Conservation (phyloP, 2,113 vertebrate genomes). For the Hipposideros armiger region DNA sequence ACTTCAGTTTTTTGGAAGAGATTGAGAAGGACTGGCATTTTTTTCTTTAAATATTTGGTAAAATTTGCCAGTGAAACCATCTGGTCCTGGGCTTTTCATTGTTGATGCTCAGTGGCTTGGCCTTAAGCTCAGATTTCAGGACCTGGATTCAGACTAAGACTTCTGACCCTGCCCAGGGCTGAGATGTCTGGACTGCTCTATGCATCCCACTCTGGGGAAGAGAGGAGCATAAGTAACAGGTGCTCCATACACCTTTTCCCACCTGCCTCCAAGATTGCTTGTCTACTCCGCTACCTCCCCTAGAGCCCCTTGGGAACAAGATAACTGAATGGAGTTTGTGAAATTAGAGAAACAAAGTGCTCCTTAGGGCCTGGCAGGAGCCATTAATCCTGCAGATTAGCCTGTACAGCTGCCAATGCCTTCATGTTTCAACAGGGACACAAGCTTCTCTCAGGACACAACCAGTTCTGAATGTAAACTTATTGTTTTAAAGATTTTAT, state of each 20-base stretch:
- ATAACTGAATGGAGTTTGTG: neutral
- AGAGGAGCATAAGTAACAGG: neutral
- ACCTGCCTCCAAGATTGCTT: neutral
- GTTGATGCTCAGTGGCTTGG: neutral
- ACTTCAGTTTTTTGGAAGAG: neutral
- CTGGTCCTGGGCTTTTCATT: neutral
- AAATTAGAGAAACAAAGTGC: slow-evolving; percentile 26
- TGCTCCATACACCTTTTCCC: neutral
- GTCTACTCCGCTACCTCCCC: neutral
- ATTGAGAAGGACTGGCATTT: neutral
- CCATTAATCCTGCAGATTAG: slow-evolving; percentile 4
- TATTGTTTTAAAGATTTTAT: neutral
- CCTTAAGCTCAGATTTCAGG: neutral
- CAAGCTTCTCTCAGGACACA: neutral
- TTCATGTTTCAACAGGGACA: neutral
- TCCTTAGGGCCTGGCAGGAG: neutral
- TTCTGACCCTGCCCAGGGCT: neutral
- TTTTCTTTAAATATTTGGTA: neutral
- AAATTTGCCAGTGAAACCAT: neutral
- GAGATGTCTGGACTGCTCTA: neutral
- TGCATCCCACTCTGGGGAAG: neutral
- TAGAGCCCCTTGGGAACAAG: neutral
- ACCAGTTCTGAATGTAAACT: neutral
- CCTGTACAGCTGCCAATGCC: neutral
- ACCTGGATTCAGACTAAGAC: neutral